Percentiles rank a stretch among this genome's conserved stretches.
These are phyloP conservation scores for Coturnix japonica DNA, from an alignment of 2,113 vertebrate species.

Conservation along the genomic window DNA sequence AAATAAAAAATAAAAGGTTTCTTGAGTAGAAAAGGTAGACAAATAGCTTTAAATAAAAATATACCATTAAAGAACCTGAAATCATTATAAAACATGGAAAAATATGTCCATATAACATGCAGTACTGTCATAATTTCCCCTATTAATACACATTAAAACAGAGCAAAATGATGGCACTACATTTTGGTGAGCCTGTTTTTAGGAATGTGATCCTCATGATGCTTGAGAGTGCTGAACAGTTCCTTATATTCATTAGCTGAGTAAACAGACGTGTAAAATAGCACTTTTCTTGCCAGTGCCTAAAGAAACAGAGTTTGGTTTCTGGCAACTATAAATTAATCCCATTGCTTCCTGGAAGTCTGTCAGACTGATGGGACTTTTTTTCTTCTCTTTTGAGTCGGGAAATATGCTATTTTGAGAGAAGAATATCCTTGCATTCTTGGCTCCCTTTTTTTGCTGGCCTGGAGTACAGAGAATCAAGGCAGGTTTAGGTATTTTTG, in stretches of 20 bases:
- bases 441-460: slow-evolving; percentile 22
- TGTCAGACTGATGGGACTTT: not conserved
- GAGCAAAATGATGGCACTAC: not conserved
- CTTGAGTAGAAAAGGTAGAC: not conserved
- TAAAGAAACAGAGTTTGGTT: slow-evolving; percentile 28
- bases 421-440: slow-evolving; percentile 7
- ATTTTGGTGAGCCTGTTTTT: not conserved
- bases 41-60: not conserved
- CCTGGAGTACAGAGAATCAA: not conserved
- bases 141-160: not conserved
- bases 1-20: not conserved
- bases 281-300: not conserved
- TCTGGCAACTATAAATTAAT: slow-evolving; percentile 1
- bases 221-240: not conserved
- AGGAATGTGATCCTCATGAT: not conserved
- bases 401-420: slow-evolving; percentile 3
- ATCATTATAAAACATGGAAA: not conserved
- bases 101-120: not conserved
- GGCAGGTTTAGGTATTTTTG: not conserved
- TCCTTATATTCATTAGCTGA: not conserved
- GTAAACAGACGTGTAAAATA: slow-evolving; percentile 25
- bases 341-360: slow-evolving; percentile 22
- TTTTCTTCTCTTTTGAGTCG: not conserved
- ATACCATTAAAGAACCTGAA: not conserved
- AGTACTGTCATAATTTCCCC: not conserved